Evolutionary conservation across 1,140 invertebrate genomes (phyloP), one percentile per base, ranked within the genome.

Genomic region (Galleria mellonella): DNA sequence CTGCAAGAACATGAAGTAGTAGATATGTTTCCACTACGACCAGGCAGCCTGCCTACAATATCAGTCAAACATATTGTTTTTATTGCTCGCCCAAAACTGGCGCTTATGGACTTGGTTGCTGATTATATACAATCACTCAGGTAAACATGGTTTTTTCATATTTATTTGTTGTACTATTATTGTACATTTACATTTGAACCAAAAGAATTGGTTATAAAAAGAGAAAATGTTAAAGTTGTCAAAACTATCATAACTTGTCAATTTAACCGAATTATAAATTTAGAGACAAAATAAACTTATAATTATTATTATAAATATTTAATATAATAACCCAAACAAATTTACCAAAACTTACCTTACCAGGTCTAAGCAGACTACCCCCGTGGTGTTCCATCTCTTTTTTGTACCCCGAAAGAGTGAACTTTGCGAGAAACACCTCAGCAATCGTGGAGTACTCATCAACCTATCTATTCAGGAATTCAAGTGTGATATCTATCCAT

Each of bases 361-460:
- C 17, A 23, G 17, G 6, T 23, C 17, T 23, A 23, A 23, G 17
- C 17, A 23, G 6, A 23, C 2, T 6, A 45, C 64, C 7, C 35
- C 14, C 33, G 66, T 83, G 52, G 89, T 93, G 56, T 94, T 92
- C 62, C 91, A 94, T 59, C 86, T 98, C 15, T 92, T 97, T 57
- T 97, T 98, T 86, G 92, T 98, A 2, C 96, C 97, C 0, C 88
- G 94, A 2, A 94, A 92, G 64, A 97, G 95, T 81, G 88, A 94
- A 46, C 72, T 97, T 0, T 98, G 97, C 83, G 91, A 96, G 64
- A 94, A 95, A 66, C 92, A 93, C 56, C 86, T 94, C 11, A 89
- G 94, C 85, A 93, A 95, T 68, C 89, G 91, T 54, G 94, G 94
- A 6, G 95, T 98, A 0, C 90, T 91, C 61, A 91, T 91, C 3